Evolutionary conservation across 2,888 invertebrate genomes (phyloP).

Genomic region (Diarsia brunnea): DNA sequence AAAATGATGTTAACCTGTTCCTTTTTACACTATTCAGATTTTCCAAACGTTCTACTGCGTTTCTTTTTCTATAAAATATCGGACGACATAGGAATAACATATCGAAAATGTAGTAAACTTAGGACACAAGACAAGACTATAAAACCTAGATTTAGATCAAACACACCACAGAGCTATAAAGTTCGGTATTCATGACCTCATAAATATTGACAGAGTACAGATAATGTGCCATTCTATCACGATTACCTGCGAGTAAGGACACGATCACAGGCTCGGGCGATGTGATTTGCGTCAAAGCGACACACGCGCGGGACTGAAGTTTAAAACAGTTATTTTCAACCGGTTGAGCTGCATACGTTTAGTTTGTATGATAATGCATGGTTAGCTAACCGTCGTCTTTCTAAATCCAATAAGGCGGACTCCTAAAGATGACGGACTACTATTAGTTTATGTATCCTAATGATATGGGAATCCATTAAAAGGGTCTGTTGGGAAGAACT

Average conservation of each 20-base stretch:
- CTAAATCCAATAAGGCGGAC: too few species aligned
- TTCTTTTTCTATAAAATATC: neutral
- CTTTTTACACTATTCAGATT: neutral
- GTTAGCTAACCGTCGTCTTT: too few species aligned
- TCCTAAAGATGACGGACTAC: too few species aligned
- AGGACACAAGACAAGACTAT: neutral
- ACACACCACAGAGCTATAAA: slow-evolving; percentile 14
- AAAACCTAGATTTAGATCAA: slow-evolving; percentile 14
- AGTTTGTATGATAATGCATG: too few species aligned
- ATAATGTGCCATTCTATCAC: slow-evolving; percentile 12
- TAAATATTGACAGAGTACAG: slow-evolving; percentile 24
- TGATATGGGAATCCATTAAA: too few species aligned
- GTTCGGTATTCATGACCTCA: slow-evolving; percentile 22
- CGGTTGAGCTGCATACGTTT: too few species aligned
- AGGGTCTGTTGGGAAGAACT: too few species aligned
- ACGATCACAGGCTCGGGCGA: neutral
- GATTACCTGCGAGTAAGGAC: slow-evolving; percentile 11
- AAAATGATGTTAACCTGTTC: neutral
- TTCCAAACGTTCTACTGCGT: neutral
- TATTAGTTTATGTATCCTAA: too few species aligned
- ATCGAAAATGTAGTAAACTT: slow-evolving; percentile 8
- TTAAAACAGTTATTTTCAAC: too few species aligned
- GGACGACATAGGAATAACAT: slow-evolving; percentile 4
- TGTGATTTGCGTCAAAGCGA: neutral
- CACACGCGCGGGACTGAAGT: too few species aligned